These are phyloP conservation scores for Cyrtodaria siliqua DNA, from an alignment of 2,888 invertebrate species.

Conservation along the genomic window DNA sequence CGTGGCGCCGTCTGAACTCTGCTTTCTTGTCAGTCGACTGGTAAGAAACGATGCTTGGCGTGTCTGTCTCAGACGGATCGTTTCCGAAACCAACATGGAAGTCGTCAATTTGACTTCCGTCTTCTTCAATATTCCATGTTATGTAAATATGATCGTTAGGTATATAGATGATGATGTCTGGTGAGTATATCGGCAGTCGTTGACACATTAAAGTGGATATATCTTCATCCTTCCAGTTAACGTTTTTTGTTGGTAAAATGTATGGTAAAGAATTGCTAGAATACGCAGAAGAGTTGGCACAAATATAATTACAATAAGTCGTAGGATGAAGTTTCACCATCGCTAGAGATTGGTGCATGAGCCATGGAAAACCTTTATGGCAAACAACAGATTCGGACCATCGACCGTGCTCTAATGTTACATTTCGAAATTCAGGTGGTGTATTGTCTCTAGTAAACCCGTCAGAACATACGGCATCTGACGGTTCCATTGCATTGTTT, in stretches of 20 bases:
- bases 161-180: constrained; percentile 35
- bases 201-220: constrained; percentile 41
- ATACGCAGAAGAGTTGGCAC: too few species aligned
- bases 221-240: constrained; percentile 19
- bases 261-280: too few species aligned
- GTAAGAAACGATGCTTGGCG: constrained; percentile 51
- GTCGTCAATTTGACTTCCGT: constrained; percentile 59
- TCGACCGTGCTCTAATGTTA: too few species aligned
- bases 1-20: constrained; percentile 34
- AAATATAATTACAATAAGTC: too few species aligned
- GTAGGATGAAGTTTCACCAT: too few species aligned
- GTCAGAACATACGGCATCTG: too few species aligned
- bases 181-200: constrained; percentile 20
- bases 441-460: too few species aligned
- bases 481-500: too few species aligned
- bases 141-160: constrained; percentile 61
- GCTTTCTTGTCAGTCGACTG: constrained; percentile 11
- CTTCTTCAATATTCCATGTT: constrained; percentile 48
- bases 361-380: too few species aligned
- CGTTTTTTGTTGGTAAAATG: neutral
- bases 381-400: too few species aligned
- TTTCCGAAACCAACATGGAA: constrained; percentile 61
- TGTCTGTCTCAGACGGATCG: constrained; percentile 9
- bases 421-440: too few species aligned
- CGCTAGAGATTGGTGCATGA: too few species aligned